phyloP scores from a whole-genome alignment of 2,113 vertebrate genomes.

The Chaetura pelagica region DNA sequence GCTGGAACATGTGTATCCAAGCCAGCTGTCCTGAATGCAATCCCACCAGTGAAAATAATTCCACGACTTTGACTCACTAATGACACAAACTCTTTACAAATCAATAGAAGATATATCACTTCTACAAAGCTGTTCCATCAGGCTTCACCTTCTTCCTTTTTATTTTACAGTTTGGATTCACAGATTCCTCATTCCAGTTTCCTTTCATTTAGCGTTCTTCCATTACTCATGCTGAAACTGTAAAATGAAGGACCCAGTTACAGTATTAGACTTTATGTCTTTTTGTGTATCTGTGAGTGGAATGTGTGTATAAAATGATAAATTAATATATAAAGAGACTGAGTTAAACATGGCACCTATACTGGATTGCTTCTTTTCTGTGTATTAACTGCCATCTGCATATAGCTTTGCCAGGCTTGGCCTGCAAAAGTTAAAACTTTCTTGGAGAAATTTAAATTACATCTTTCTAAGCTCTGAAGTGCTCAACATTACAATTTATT shows the following conservation, averaged over 20 bases:
- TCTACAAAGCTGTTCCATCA: background rate
- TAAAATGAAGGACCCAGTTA: background rate
- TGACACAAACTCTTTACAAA: background rate
- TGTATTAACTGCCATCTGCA: background rate
- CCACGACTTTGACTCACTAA: background rate
- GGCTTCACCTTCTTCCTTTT: background rate
- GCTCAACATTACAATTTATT: background rate
- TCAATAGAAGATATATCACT: background rate
- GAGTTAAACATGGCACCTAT: background rate
- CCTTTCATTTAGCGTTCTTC: background rate
- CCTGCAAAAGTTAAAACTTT: background rate
- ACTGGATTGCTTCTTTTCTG: background rate
- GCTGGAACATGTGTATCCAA: background rate
- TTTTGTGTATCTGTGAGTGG: background rate
- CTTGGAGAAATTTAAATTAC: background rate
- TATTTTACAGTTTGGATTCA: background rate
- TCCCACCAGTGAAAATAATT: background rate
- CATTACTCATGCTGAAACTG: background rate
- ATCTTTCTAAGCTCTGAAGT: background rate
- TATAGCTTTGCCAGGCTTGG: background rate
- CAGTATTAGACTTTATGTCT: background rate
- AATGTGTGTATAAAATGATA: background rate
- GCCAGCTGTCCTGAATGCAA: background rate
- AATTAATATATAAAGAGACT: background rate
- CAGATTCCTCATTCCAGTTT: background rate